These are phyloP conservation scores for Oreortyx pictus DNA, from an alignment of 2,797 vertebrate genomes.

Conservation along the genomic window DNA sequence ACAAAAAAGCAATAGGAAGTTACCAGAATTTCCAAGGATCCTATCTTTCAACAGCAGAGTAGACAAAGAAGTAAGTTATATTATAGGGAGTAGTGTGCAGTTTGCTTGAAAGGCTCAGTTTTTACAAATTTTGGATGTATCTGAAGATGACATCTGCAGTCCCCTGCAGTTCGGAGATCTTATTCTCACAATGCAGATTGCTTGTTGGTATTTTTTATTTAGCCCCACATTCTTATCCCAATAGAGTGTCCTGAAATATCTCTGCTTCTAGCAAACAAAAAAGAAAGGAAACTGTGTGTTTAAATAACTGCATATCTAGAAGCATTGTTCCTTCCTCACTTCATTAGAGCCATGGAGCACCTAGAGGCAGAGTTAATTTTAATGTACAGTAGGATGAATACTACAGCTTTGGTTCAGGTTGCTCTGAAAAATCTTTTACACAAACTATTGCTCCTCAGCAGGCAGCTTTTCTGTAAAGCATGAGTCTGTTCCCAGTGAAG, in stretches of 20 bases:
- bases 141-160: neutral
- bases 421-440: neutral
- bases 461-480: neutral
- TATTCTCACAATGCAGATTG: neutral
- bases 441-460: neutral
- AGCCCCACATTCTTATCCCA: neutral
- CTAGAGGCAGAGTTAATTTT: neutral
- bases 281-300: accelerated
- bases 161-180: neutral
- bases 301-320: neutral
- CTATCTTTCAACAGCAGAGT: neutral
- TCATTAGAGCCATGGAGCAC: neutral
- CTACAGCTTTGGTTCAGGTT: neutral
- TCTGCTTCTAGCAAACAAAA: neutral
- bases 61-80: neutral
- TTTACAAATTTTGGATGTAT: neutral
- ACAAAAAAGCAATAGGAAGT: neutral
- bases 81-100: neutral
- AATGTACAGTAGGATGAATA: neutral
- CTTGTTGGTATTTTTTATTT: neutral
- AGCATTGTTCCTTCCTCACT: neutral
- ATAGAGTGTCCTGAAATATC: neutral
- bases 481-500: slow-evolving; percentile 13
- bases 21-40: neutral
- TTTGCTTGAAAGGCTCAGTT: neutral